Evolutionary conservation across 2,113 vertebrate genomes (phyloP), one percentile per base, ranked within the genome.

Genomic region (Melanerpes formicivorus): DNA sequence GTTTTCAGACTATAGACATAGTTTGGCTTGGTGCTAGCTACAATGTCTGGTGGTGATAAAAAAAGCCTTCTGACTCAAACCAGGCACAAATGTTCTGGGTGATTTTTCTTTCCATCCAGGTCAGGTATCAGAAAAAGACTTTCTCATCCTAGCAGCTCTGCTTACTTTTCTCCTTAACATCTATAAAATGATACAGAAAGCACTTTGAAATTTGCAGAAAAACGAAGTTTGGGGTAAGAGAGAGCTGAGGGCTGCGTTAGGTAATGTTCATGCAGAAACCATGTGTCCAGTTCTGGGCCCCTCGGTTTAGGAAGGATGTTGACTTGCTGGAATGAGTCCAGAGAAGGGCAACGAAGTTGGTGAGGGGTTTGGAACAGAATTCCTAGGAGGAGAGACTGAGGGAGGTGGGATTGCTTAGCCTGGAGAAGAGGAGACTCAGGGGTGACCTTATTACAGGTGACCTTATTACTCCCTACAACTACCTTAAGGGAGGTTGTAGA

Each of bases 191-290:
- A 72, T 52, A 29, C 5, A 72, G 78, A 90, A 89, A 78, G 37
- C 17, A 19, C 62, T 69, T 81, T 65, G 78, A 93, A 91, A 89
- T 76, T n/a, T 55, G 12, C 40, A 87, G 77, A 86, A 87, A 78
- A 15, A 26, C 15, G 21, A 58, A 74, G 16, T 86, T 84, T 83
- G 37, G 25, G 62, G 27, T 84, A 44, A 74, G 5, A 84, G 9
- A 71, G 32, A 46, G 27, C 67, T 81, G 77, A 81, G 86, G 37
- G 12, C 30, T 93, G 70, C 37, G 21, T 80, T 83, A 88, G 27
- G 40, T 83, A 80, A 62, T 62, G 25, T 79, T 91, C 44, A 72
- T 78, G 65, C 44, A 78, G 75, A 93, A 95, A 90, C 40, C 22
- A 72, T 86, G 34, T 34, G 34, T 34, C 34, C 34, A 34, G 34